Evolutionary conservation across 2,113 vertebrate species (phyloP), one percentile per base, ranked within the genome.

Genomic region (Phocoena sinus): DNA sequence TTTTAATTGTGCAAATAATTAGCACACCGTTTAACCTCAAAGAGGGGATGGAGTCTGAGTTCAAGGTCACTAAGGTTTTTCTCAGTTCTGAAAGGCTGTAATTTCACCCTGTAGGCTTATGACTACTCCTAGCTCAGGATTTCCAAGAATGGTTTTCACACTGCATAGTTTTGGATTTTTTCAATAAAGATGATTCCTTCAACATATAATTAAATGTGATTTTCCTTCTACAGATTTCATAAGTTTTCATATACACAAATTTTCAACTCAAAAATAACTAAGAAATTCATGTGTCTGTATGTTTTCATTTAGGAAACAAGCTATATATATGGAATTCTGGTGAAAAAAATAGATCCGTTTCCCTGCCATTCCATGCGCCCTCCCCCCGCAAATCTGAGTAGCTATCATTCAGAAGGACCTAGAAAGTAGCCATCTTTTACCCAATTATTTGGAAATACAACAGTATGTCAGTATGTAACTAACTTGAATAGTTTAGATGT

Each of bases 201-300:
- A 56, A 44, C 70, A 53, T n/a, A 70, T 6, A 68, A 58, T 41
- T 70, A 53, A 91, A 47, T 95, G 11, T 82, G 25, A 93, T 41
- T 89, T 92, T 11, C 47, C 31, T 68, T 76, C 33, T 53, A 84
- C 15, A 89, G 31, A 70, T 68, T 77, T 89, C 56, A 20, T 33
- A 87, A 31, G 50, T 68, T 83, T 96, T 67, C 33, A 81, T 77
- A 65, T 25, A 58, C 14, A 41, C 56, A 67, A 31, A 79, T 94
- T 73, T 83, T 90, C 62, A 94, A 94, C 21, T 94, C 13, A 67
- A 94, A 94, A 91, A 86, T 70, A 90, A 85, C 11, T 20, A 60
- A 60, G 33, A 68, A 17, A 86, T 60, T 86, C 36, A 47, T 58
- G 36, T 50, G 56, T 67, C 21, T 58, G 14, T 26, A 81, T 33